phyloP scores from a whole-genome alignment of 2,888 invertebrate genomes.

The Luffia ferchaultella region DNA sequence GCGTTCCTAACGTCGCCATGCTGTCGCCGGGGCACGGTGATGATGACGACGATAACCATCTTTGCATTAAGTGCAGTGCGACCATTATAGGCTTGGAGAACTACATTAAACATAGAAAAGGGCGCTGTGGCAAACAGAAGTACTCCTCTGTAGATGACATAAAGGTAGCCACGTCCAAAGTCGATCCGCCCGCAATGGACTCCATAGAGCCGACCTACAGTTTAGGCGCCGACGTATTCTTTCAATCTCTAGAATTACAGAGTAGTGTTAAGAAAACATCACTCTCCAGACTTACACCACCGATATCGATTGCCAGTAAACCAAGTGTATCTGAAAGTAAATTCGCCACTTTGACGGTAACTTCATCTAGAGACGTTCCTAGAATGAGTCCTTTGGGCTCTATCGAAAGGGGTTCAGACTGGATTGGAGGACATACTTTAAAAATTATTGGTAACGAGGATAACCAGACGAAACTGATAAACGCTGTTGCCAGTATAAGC shows the following conservation, averaged over 20 bases:
- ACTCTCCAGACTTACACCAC: slow-evolving; percentile 55
- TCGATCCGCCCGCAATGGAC: slow-evolving; percentile 30
- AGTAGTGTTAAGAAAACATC: slow-evolving; percentile 73
- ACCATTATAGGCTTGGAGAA: slow-evolving; percentile 87
- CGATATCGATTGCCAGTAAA: slow-evolving; percentile 34
- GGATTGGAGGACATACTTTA: slow-evolving; percentile 69
- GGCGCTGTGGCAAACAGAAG: slow-evolving; percentile 64
- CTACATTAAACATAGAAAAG: slow-evolving; percentile 85
- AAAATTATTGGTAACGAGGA: slow-evolving; percentile 63
- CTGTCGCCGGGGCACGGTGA: slow-evolving; percentile 46
- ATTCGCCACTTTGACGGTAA: slow-evolving; percentile 24
- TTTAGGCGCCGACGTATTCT: slow-evolving; percentile 85
- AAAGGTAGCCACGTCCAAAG: slow-evolving; percentile 31
- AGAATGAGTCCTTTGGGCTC: slow-evolving; percentile 47
- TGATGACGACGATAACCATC: slow-evolving; percentile 84
- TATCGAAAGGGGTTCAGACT: slow-evolving; percentile 58
- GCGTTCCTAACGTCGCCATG: slow-evolving; percentile 37
- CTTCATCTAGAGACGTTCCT: slow-evolving; percentile 38
- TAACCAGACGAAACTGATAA: slow-evolving; percentile 69
- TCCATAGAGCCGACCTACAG: slow-evolving; percentile 52
- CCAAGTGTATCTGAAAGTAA: slow-evolving; percentile 29
- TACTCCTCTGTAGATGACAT: slow-evolving; percentile 20
- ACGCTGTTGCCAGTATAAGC: slow-evolving; percentile 71
- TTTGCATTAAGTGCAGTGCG: slow-evolving; percentile 86
- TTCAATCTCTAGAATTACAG: slow-evolving; percentile 82